Conservation (phyloP, 1,140 invertebrate genomes). For the Micrasema longulum region DNA sequence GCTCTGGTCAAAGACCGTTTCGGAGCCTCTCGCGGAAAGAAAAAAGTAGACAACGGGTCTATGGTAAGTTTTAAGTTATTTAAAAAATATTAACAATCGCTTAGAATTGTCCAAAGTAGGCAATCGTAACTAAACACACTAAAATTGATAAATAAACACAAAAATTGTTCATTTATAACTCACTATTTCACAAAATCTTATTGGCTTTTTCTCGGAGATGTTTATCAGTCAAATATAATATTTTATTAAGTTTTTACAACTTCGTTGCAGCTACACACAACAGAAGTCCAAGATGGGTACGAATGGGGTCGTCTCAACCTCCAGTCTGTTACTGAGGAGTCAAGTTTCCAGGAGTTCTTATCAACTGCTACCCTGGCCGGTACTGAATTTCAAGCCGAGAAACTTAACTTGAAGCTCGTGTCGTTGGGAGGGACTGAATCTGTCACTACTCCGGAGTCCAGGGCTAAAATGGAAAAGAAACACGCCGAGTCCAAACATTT, state of each 20-base stretch:
- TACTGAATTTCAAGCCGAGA: slow-evolving; percentile 92
- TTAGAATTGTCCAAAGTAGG: too few relatives aligned
- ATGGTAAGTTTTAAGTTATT: slow-evolving; percentile 65
- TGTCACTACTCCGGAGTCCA: slow-evolving; percentile 39
- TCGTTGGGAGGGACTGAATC: slow-evolving; percentile 43
- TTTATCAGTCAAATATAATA: too few relatives aligned
- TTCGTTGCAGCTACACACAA: slow-evolving; percentile 84
- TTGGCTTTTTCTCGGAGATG: slow-evolving; percentile 55
- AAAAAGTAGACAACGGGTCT: slow-evolving; percentile 73
- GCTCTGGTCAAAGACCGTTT: slow-evolving; percentile 84
- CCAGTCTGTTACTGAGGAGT: slow-evolving; percentile 95
- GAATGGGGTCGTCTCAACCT: slow-evolving; percentile 91
- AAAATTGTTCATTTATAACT: slow-evolving; percentile 13
- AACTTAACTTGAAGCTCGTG: slow-evolving; percentile 78
- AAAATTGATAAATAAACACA: slow-evolving; percentile 6
- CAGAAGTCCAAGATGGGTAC: slow-evolving; percentile 89
- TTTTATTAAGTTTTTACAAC: too few relatives aligned
- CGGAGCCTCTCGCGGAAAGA: slow-evolving; percentile 68
- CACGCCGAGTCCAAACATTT: slow-evolving; percentile 48
- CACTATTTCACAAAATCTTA: slow-evolving; percentile 15
- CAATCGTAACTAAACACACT: too few relatives aligned
- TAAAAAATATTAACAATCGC: slow-evolving; percentile 22
- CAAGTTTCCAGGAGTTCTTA: slow-evolving; percentile 94
- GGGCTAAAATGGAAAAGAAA: slow-evolving; percentile 38
- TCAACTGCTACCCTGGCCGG: slow-evolving; percentile 93